Base-by-base conservation (phyloP, 2,888 invertebrate species). In the Mesorhabditis sp. region DNA sequence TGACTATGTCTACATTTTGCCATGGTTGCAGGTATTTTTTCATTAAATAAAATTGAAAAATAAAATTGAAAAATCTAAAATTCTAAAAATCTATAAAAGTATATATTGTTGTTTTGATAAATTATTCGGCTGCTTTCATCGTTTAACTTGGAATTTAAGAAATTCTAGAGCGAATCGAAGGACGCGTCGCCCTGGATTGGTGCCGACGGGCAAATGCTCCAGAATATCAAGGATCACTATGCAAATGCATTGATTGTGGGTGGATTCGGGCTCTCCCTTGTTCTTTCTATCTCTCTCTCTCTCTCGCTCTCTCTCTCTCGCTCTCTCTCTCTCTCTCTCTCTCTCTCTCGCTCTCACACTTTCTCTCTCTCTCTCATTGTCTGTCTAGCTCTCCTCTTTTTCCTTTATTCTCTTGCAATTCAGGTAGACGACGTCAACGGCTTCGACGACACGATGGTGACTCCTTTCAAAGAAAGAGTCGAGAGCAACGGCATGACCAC, bases 341-440 rank as follows among this genome's bases (percentile, higher is more conserved):
- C 28, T 28, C 28, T 28, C 28, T 28, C 28, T 28, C 28, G 28
- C 28, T 28, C 28, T 28, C 28, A 28, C 28, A 28, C 28, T 1
- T 28, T 2, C 28, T 64, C 10, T 64, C 13, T 2, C 13, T 28
- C 13, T n/a, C 15, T 10, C 28, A 13, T n/a, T 58, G 13, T 58
- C 58, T 58, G 13, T 13, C 58, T n/a, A 58, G n/a, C 13, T 66
- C 4, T 3, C n/a, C 6, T 44, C 4, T 44, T 10, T 5, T 45
- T 66, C 45, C 6, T 45, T 45, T 66, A n/a, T 43, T 44, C n/a
- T 6, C n/a, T 50, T 61, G 58, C 13, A 10, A 62, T 76, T 68
- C 65, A 74, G 72, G 76, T 84, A n/a, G 84, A 84, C 72, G 84
- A 84, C 67, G 82, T 83, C 41, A 84, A 84, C 69, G 84, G 84